A percentile compares a stretch with the other conserved stretches of the same genome.
phyloP scores from a whole-genome alignment of 2,797 vertebrate species.

The Microctenopoma steveboyesi region DNA sequence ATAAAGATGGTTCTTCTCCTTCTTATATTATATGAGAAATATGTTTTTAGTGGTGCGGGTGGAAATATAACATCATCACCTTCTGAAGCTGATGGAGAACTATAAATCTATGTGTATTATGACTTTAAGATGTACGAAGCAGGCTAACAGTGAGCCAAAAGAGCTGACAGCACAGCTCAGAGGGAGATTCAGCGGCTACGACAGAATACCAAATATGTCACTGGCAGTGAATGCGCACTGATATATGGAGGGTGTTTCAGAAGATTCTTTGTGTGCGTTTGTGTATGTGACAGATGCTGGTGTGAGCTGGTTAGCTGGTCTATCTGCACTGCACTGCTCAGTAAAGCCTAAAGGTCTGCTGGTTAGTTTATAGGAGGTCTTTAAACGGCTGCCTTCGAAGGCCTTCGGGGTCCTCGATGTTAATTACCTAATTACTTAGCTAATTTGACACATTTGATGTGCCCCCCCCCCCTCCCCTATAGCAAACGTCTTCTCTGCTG shows the following conservation, averaged over 20 bases:
- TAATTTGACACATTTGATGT: slow-evolving; percentile 77
- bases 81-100: slow-evolving; percentile 26
- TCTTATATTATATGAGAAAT: no score
- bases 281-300: slow-evolving; percentile 50
- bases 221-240: slow-evolving; percentile 36
- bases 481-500: slow-evolving; percentile 29
- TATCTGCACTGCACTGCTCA: slow-evolving; percentile 46
- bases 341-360: slow-evolving; percentile 55
- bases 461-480: slow-evolving; percentile 1
- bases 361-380: slow-evolving; percentile 61
- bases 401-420: slow-evolving; percentile 73
- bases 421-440: slow-evolving; percentile 85
- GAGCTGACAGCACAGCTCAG: slow-evolving; percentile 32
- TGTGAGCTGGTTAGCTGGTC: slow-evolving; percentile 50
- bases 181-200: slow-evolving; percentile 24
- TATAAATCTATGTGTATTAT: slow-evolving; percentile 26
- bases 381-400: slow-evolving; percentile 59
- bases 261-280: slow-evolving; percentile 1
- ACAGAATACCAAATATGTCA: slow-evolving; percentile 42
- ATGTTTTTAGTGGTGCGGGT: not conserved
- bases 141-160: slow-evolving; percentile 11
- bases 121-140: slow-evolving; percentile 14
- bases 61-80: slow-evolving; percentile 27
- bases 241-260: slow-evolving; percentile 30
- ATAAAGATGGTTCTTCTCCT: no score